These are phyloP conservation scores for Hippocampus mohnikei DNA, from an alignment of 2,113 vertebrate genomes.

Conservation along the genomic window DNA sequence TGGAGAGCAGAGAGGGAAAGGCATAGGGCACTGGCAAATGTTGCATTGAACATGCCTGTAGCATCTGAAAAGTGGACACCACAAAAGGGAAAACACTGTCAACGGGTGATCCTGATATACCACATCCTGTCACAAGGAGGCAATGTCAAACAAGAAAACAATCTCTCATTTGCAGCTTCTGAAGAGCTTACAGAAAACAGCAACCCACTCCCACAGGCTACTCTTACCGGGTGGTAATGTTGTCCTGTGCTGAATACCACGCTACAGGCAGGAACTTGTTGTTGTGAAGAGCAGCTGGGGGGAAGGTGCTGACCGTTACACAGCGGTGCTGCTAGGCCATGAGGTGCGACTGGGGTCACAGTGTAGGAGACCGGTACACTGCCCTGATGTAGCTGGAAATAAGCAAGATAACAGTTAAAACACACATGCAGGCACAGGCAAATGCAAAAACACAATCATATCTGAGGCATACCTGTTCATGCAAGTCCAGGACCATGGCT, in stretches of 20 bases:
- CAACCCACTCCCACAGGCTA: conserved; percentile 37
- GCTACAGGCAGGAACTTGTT: conserved; percentile 90
- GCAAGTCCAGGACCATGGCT: conserved; percentile 89
- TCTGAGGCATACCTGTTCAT: conserved; percentile 82
- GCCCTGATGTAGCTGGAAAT: conserved; percentile 84
- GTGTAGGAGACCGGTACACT: conserved; percentile 93
- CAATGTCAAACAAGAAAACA: conserved; percentile 13
- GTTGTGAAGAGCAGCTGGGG: conserved; percentile 87
- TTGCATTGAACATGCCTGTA: conserved; percentile 94
- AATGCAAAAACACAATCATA: background rate
- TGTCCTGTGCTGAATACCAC: conserved; percentile 93
- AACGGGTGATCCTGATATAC: background rate
- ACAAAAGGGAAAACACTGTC: background rate
- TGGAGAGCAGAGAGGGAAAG: conserved; percentile 93
- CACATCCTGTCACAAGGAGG: conserved; percentile 58
- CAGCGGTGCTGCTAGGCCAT: conserved; percentile 88
- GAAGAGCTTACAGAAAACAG: conserved; percentile 1
- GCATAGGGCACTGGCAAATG: conserved; percentile 93
- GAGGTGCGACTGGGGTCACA: conserved; percentile 87
- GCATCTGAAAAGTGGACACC: conserved; percentile 79
- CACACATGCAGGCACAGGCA: background rate
- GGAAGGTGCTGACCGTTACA: conserved; percentile 94
- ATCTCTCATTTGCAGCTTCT: background rate
- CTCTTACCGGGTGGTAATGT: conserved; percentile 92
- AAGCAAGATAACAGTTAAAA: conserved; percentile 18